A percentile compares a stretch with the other conserved stretches of the same genome.
These are phyloP conservation scores for Euglossa dilemma DNA, from an alignment of 1,140 invertebrate genomes.

Conservation along the genomic window DNA sequence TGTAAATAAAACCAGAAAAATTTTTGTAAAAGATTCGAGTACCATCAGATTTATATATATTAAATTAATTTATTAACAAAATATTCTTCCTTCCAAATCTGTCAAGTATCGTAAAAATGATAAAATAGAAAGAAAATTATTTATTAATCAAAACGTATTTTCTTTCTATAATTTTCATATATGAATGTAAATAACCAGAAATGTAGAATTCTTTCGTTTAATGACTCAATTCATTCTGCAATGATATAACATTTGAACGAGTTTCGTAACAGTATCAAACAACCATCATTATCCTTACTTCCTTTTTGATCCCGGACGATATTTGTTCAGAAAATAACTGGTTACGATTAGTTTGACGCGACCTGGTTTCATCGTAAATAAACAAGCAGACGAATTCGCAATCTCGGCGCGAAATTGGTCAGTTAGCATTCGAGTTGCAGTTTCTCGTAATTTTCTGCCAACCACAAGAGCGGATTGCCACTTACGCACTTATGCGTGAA, in stretches of 20 bases:
- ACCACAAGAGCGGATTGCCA: constrained; percentile 54
- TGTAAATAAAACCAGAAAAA: too few species aligned
- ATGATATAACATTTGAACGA: neutral
- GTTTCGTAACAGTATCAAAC: neutral
- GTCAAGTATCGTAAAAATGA: too few species aligned
- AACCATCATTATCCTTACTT: neutral
- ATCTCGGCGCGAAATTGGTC: constrained; percentile 43
- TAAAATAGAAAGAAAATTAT: too few species aligned
- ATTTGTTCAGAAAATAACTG: neutral
- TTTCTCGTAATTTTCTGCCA: constrained; percentile 56
- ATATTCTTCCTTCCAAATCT: too few species aligned
- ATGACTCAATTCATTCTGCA: neutral
- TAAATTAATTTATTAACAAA: neutral
- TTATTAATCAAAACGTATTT: too few species aligned
- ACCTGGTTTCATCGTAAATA: constrained; percentile 15
- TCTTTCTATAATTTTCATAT: too few species aligned
- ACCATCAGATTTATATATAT: neutral
- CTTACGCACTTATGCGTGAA: constrained; percentile 66
- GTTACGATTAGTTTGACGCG: constrained; percentile 32
- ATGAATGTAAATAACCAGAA: too few species aligned
- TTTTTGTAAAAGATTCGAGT: too few species aligned
- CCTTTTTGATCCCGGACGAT: neutral
- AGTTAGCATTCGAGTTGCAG: constrained; percentile 33
- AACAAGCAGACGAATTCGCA: constrained; percentile 22
- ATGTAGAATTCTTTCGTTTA: too few species aligned